Conservation (phyloP, 2,888 invertebrate species). For the Anthophora plumipes region DNA sequence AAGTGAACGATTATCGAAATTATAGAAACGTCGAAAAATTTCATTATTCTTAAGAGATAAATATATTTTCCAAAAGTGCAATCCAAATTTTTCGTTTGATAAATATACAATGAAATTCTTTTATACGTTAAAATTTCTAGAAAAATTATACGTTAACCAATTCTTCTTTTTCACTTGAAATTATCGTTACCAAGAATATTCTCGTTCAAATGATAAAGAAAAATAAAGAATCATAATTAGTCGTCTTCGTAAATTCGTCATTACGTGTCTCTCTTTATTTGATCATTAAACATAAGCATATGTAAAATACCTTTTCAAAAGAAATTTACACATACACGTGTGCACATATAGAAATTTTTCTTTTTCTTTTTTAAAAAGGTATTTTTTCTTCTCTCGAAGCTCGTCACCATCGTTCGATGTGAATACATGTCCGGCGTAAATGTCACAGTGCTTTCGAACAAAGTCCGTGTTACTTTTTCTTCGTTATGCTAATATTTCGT, state of each 20-base stretch:
- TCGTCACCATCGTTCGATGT: constrained; percentile 1
- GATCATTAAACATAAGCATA: constrained; percentile 1
- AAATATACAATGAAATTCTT: background rate
- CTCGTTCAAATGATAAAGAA: background rate
- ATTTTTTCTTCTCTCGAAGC: constrained; percentile 3
- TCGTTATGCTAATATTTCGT: constrained; percentile 59
- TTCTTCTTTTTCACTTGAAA: background rate
- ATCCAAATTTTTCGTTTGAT: background rate
- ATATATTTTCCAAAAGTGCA: background rate
- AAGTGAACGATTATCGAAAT: background rate
- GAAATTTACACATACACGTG: too few relatives aligned
- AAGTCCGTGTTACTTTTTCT: constrained; percentile 38
- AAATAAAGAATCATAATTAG: constrained; percentile 3
- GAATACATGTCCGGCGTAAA: constrained; percentile 36
- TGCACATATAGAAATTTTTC: background rate
- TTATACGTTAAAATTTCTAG: background rate
- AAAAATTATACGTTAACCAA: background rate
- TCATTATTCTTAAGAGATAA: background rate
- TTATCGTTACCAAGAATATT: background rate
- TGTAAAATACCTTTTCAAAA: constrained; percentile 16
- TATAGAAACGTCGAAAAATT: background rate
- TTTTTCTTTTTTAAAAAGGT: background rate
- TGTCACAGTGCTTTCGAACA: constrained; percentile 53
- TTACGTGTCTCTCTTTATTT: constrained; percentile 9
- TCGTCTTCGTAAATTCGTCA: background rate